Conservation (phyloP, 2,888 invertebrate genomes). For the Mimumesa dahlbomi region DNA sequence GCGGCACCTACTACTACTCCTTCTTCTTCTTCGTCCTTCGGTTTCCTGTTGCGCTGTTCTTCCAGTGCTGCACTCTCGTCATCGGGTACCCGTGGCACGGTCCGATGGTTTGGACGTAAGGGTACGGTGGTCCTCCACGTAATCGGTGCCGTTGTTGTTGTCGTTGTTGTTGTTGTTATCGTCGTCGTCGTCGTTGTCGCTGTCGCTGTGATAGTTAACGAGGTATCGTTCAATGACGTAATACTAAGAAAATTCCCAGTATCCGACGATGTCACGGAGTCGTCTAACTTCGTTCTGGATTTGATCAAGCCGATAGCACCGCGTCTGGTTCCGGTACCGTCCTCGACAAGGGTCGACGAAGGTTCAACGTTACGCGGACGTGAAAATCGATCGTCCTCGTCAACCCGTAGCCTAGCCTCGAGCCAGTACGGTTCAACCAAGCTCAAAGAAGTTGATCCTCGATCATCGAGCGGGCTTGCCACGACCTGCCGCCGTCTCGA, state of each 20-base stretch:
- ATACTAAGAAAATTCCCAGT: constrained; percentile 14
- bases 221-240: constrained; percentile 10
- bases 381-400: constrained; percentile 8
- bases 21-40: constrained; percentile 28
- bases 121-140: constrained; percentile 29
- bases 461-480: constrained; percentile 25
- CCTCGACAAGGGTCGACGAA: constrained; percentile 14
- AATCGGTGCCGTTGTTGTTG: constrained; percentile 40
- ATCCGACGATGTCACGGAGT: constrained; percentile 10
- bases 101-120: constrained; percentile 25
- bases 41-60: constrained; percentile 7
- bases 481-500: constrained; percentile 32
- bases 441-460: constrained; percentile 17
- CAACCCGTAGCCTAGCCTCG: constrained; percentile 17
- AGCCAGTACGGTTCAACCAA: constrained; percentile 29
- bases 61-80: constrained; percentile 9
- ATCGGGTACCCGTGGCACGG: constrained; percentile 27
- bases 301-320: constrained; percentile 7
- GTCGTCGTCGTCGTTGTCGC: constrained; percentile 28
- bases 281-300: constrained; percentile 8
- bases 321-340: not conserved
- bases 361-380: constrained; percentile 24
- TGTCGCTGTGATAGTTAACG: constrained; percentile 25
- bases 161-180: constrained; percentile 25
- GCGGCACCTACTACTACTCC: constrained; percentile 33